Percentiles rank a stretch among this genome's conserved stretches.
These are phyloP conservation scores for Schrankia costaestrigalis DNA, from an alignment of 2,888 invertebrate species.

Conservation along the genomic window DNA sequence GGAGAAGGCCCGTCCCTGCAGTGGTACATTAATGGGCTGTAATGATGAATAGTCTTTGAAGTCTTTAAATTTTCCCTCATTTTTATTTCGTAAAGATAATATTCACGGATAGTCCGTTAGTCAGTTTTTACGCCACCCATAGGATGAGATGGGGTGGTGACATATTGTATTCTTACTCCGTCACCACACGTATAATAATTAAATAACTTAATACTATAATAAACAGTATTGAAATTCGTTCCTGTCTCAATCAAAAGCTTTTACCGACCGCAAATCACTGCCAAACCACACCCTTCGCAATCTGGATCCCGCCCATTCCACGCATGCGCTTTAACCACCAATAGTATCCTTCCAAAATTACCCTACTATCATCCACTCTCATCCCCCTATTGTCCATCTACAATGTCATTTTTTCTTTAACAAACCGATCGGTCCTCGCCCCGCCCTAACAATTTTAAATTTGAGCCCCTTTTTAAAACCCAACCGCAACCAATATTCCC, in stretches of 20 bases:
- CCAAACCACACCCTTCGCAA: conserved; percentile 69
- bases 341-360: conserved; percentile 40
- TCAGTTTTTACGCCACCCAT: too few species aligned
- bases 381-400: conserved; percentile 69
- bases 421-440: conserved; percentile 67
- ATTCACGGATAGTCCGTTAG: too few species aligned
- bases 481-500: conserved; percentile 57
- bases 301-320: conserved; percentile 55
- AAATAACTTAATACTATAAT: too few species aligned
- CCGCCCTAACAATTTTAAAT: conserved; percentile 68
- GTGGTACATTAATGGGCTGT: too few species aligned
- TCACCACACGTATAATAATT: too few species aligned
- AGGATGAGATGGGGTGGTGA: too few species aligned
- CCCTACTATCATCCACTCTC: conserved; percentile 47
- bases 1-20: too few species aligned
- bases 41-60: too few species aligned
- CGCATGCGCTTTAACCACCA: conserved; percentile 66
- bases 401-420: conserved; percentile 73
- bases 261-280: conserved; percentile 75
- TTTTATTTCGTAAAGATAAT: too few species aligned
- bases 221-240: conserved; percentile 32
- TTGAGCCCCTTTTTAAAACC: conserved; percentile 56
- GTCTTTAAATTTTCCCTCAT: too few species aligned
- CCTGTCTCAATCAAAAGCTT: conserved; percentile 73
- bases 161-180: too few species aligned